These are phyloP conservation scores for Caenorhabditis virilis DNA, from an alignment of 2,888 invertebrate genomes.

Conservation along the genomic window DNA sequence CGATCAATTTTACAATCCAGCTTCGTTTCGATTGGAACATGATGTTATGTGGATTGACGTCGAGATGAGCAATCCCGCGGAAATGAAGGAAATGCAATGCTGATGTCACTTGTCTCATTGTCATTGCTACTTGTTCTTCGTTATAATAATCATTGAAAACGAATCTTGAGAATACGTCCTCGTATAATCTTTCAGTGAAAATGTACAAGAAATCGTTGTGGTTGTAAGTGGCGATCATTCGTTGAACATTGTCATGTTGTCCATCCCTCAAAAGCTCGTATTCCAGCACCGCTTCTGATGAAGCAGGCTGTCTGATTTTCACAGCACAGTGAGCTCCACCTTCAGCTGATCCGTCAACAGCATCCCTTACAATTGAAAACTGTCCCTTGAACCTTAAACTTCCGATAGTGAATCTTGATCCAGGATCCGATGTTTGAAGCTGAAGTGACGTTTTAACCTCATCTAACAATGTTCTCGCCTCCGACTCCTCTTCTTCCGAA, in stretches of 20 bases:
- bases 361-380: conserved; percentile 83
- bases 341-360: conserved; percentile 79
- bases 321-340: conserved; percentile 77
- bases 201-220: conserved; percentile 68
- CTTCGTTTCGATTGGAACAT: conserved; percentile 83
- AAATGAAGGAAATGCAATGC: conserved; percentile 93
- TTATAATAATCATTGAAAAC: conserved; percentile 88
- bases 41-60: conserved; percentile 91
- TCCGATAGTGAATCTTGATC: conserved; percentile 48
- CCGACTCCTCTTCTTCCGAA: conserved; percentile 52
- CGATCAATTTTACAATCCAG: conserved; percentile 81
- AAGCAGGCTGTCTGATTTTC: conserved; percentile 76
- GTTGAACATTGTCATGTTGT: conserved; percentile 85
- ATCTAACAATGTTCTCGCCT: conserved; percentile 21
- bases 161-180: conserved; percentile 80
- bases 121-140: conserved; percentile 82
- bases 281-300: conserved; percentile 77
- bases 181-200: conserved; percentile 75
- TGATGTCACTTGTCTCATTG: conserved; percentile 85
- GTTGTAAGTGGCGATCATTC: conserved; percentile 71
- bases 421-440: conserved; percentile 40
- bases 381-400: conserved; percentile 75
- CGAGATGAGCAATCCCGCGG: conserved; percentile 83
- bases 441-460: conserved; percentile 19
- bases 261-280: conserved; percentile 80